These are phyloP conservation scores for Acanthococcus lagerstroemiae DNA, from an alignment of 2,888 invertebrate species.

Conservation along the genomic window DNA sequence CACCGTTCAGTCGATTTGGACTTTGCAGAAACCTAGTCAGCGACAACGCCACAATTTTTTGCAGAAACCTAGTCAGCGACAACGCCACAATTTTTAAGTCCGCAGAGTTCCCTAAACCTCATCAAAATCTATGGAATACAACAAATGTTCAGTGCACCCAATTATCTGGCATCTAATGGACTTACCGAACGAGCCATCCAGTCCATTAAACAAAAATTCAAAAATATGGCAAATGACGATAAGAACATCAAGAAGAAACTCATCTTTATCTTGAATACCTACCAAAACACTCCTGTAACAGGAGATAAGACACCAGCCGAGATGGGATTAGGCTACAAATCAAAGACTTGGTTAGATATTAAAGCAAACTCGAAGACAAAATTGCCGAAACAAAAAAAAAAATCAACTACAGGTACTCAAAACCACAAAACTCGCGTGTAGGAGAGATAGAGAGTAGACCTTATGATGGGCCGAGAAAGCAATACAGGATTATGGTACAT, in stretches of 20 bases:
- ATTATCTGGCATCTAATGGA: not conserved
- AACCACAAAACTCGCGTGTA: too few species aligned
- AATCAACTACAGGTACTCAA: not conserved
- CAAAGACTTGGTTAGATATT: constrained; percentile 30
- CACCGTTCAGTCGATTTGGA: constrained; percentile 7
- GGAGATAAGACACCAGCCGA: constrained; percentile 31
- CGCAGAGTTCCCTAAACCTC: not conserved
- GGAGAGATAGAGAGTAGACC: constrained; percentile 30
- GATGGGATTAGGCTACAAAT: too few species aligned
- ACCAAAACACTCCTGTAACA: constrained; percentile 33
- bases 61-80: constrained; percentile 1
- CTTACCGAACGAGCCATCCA: not conserved
- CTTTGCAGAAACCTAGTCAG: too few species aligned
- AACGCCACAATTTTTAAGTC: constrained; percentile 10
- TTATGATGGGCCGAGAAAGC: constrained; percentile 16
- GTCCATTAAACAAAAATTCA: not conserved
- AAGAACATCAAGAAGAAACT: too few species aligned
- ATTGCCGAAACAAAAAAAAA: not conserved
- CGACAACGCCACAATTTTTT: too few species aligned
- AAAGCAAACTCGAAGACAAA: not conserved
- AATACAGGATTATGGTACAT: constrained; percentile 32
- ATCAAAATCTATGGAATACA: too few species aligned
- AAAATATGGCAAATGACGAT: constrained; percentile 13
- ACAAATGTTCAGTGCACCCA: not conserved
- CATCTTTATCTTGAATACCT: constrained; percentile 30